Evolutionary conservation across 1,140 invertebrate species (phyloP).

Genomic region (Polypedilum vanderplanki): DNA sequence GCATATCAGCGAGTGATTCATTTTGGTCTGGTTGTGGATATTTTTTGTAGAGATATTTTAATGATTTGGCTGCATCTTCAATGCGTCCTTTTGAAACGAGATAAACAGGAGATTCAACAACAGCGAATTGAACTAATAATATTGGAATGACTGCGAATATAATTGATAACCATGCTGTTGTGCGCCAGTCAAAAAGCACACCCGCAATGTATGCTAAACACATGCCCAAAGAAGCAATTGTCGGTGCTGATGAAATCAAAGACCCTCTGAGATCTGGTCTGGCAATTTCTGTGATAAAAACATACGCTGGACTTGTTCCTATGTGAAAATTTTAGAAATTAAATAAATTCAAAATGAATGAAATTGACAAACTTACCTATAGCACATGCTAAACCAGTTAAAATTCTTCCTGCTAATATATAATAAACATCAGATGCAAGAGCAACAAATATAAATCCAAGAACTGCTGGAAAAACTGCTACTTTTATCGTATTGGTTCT

Average conservation of each 20-base stretch:
- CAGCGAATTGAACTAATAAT: conserved; percentile 48
- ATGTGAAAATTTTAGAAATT: no score
- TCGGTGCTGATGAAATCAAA: conserved; percentile 49
- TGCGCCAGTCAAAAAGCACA: conserved; percentile 51
- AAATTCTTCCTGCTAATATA: conserved; percentile 54
- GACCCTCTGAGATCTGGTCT: conserved; percentile 51
- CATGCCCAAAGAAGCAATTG: conserved; percentile 52
- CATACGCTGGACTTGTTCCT: conserved; percentile 52
- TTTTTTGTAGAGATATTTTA: conserved; percentile 46
- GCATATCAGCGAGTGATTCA: conserved; percentile 39
- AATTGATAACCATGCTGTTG: conserved; percentile 50
- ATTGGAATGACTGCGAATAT: conserved; percentile 50
- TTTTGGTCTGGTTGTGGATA: conserved; percentile 41
- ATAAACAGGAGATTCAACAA: conserved; percentile 65
- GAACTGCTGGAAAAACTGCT: conserved; percentile 51
- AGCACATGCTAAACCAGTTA: conserved; percentile 50
- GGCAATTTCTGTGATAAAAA: conserved; percentile 56
- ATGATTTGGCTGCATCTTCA: conserved; percentile 48
- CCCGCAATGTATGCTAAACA: conserved; percentile 55
- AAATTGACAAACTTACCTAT: conserved; percentile 35
- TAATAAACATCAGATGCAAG: conserved; percentile 44
- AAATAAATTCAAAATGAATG: no score
- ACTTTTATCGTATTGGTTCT: conserved; percentile 55
- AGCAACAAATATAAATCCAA: conserved; percentile 57
- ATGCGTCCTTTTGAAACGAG: conserved; percentile 49